Conservation (phyloP, 1,140 invertebrate genomes). For the Hylyphantes graminicola region DNA sequence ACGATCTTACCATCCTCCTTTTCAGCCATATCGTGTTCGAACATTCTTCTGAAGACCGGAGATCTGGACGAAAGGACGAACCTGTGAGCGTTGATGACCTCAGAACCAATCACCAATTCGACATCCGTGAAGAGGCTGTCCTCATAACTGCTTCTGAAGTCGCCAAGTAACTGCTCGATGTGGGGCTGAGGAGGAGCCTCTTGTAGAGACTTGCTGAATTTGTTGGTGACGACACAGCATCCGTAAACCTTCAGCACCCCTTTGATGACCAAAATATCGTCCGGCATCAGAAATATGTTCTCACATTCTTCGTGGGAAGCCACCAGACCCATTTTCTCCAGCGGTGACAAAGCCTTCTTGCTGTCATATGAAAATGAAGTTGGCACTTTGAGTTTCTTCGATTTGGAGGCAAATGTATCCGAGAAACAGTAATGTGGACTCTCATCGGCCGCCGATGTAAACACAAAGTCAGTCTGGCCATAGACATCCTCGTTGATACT, state of each 20-base stretch:
- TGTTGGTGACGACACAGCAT: neutral
- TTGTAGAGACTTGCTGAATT: neutral
- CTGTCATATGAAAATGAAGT: neutral
- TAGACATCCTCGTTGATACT: neutral
- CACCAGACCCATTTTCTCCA: neutral
- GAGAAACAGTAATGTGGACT: neutral
- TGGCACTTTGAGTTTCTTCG: neutral
- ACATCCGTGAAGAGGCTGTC: neutral
- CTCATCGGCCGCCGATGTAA: neutral
- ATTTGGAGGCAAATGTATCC: neutral
- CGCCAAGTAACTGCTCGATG: neutral
- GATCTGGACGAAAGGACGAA: neutral
- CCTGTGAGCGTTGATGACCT: neutral
- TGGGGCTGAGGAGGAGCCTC: neutral
- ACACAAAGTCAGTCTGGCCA: neutral
- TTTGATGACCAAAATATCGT: neutral
- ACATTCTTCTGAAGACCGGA: slow-evolving; percentile 28
- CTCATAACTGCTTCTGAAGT: neutral
- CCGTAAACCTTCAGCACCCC: neutral
- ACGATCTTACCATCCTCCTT: neutral
- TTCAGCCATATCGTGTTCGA: neutral
- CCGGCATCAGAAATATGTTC: neutral
- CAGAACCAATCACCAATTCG: neutral
- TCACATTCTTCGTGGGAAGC: neutral
- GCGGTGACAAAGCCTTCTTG: neutral